Evolutionary conservation across 2,888 invertebrate species (phyloP), one percentile per base, ranked within the genome.

Genomic region (Tholera decimalis): DNA sequence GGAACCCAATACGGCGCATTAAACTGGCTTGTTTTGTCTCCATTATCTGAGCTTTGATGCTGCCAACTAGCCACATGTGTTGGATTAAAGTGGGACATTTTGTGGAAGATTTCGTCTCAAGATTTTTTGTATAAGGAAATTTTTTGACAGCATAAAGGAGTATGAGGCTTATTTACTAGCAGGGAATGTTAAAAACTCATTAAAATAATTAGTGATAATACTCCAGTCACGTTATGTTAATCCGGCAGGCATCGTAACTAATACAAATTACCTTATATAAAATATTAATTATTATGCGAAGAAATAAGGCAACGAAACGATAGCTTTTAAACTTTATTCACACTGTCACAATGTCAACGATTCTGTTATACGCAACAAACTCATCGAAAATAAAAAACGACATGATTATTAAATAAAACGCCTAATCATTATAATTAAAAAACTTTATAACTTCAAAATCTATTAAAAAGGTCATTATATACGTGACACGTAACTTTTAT

Each of bases 41-140:
- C 94, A 94, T 94, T 95, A 94, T 93, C 92, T 91, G 77, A 77
- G 88, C 93, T 93, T 94, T 94, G 94, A 94, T 92, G 92, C 91
- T 88, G 90, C 91, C 88, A 92, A 92, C 92, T 91, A 91, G 85
- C 85, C 87, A 91, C 88, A 84, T 89, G 91, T 85, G 79, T 53
- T 77, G 74, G 71, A 81, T 79, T 82, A 73, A 83, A 79, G 69
- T 74, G 76, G 76, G 59, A 70, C 76, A 66, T 61, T 58, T 66
- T 63, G 22, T 41, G 22, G 9, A 60, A 44, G 69, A 57, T 41
- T 75, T 69, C 54, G 53, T 63, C 43, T n/a, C 5, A 0, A 26
- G 44, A 30, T 22, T n/a, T n/a, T n/a, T n/a, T n/a, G n/a, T n/a
- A n/a, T n/a, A n/a, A n/a, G n/a, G n/a, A n/a, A n/a, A n/a, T n/a